These are phyloP conservation scores for Diplazon laetatorius DNA, from an alignment of 2,888 invertebrate species.

Conservation along the genomic window DNA sequence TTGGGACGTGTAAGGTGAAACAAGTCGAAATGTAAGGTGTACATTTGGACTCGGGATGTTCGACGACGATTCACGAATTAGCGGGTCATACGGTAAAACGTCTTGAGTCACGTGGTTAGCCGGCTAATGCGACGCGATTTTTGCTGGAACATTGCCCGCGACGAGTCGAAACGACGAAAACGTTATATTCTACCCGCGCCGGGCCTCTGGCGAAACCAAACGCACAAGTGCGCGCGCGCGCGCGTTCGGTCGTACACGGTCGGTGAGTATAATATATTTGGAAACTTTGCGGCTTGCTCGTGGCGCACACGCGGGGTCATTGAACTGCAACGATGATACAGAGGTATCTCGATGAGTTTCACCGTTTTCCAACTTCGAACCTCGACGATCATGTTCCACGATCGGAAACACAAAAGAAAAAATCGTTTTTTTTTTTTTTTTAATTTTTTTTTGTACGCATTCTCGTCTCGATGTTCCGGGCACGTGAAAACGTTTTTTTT, in stretches of 20 bases:
- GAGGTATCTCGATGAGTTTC: conserved; percentile 31
- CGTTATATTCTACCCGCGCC: conserved; percentile 26
- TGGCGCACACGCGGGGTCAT: conserved; percentile 41
- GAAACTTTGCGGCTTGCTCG: conserved; percentile 58
- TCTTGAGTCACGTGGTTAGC: conserved; percentile 27
- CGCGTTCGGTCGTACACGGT: no score
- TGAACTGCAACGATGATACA: conserved; percentile 48
- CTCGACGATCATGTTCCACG: conserved; percentile 10
- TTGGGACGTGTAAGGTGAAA: no score
- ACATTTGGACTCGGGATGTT: no score
- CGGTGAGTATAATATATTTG: conserved; percentile 60
- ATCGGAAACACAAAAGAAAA: background rate
- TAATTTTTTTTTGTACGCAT: conserved; percentile 4
- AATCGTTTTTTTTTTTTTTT: background rate
- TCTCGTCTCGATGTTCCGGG: background rate
- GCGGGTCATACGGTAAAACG: conserved; percentile 1
- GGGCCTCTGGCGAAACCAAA: no score
- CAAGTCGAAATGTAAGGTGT: no score
- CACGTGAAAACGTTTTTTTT: conserved; percentile 44
- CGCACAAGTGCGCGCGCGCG: no score
- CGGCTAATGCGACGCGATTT: conserved; percentile 38
- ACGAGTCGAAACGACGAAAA: conserved; percentile 50
- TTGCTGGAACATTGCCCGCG: conserved; percentile 60
- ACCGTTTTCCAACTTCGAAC: conserved; percentile 21
- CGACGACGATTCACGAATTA: conserved; percentile 24